Base-by-base conservation (phyloP, 2,797 vertebrate genomes). In the Pseudotriccus pelzelni region DNA sequence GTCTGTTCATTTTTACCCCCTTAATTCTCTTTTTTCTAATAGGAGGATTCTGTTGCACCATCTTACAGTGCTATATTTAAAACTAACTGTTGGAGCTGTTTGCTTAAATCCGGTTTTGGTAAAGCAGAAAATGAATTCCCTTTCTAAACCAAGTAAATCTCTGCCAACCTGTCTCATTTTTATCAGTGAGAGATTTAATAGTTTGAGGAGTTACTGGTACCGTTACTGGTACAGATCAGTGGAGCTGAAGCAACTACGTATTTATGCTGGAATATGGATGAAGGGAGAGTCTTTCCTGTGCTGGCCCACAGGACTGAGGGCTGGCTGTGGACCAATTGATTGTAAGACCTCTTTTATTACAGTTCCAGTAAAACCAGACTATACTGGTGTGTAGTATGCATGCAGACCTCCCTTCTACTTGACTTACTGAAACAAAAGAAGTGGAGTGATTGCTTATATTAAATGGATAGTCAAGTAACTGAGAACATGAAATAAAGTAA, bases 91-190 rank as follows among this genome's bases (percentile, higher is more conserved):
- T 77, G 32, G 20, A 22, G 50, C 49, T 93, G 10, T 44, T 62
- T 52, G 27, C 41, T 75, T 77, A 86, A 93, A 79, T 91, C 39
- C n/a, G 66, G 20, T 62, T 55, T 70, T 67, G 28, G 59, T 59
- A 94, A 94, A 89, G 56, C 41, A 95, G 59, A 63, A 89, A 47
- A 78, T 80, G 34, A 68, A 91, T 91, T 94, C 64, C 7, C 7
- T 44, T 91, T 94, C 46, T 67, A 92, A 94, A 94, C 25, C 36
- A 89, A 53, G 30, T 86, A 89, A 78, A 53, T 32, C n/a, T 74
- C 63, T 95, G 78, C 60, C 63, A 93, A 53, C 16, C 47, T 39
- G 30, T 73, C 77, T 94, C 68, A n/a, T 72, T 95, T 97, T 94
- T 73, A 74, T 94, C 84, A 64, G 46, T 81, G 64, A 67, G 72